A percentile compares a stretch with the other conserved stretches of the same genome.
phyloP scores from a whole-genome alignment of 2,888 invertebrate genomes.

The Dichetophora obliterata region DNA sequence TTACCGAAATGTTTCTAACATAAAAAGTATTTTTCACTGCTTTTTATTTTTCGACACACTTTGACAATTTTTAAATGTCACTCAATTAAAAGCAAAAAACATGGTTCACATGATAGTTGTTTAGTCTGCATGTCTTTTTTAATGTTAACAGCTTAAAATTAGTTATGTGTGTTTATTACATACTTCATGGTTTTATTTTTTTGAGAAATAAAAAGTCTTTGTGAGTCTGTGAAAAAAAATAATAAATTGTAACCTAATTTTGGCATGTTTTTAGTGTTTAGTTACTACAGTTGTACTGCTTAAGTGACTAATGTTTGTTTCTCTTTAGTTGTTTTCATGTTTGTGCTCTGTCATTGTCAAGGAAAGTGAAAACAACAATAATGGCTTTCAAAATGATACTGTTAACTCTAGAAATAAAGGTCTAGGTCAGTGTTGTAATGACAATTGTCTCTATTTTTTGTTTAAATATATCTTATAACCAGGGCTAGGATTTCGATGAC shows the following conservation, averaged over 20 bases:
- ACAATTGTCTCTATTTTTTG: no score
- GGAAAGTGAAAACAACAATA: not conserved
- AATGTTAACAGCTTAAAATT: not conserved
- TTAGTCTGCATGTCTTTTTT: not conserved
- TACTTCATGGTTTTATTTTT: not conserved
- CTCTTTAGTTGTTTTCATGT: not conserved
- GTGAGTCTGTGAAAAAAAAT: not conserved
- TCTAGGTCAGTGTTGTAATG: not conserved
- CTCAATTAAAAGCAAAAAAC: slow-evolving; percentile 19
- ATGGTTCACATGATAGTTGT: not conserved
- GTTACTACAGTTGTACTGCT: not conserved
- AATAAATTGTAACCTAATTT: not conserved
- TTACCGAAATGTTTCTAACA: not conserved
- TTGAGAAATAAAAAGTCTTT: not conserved
- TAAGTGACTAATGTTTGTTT: no score
- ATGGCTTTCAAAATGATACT: not conserved
- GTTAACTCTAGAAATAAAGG: not conserved
- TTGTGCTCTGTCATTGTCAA: slow-evolving; percentile 1
- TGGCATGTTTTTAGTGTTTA: not conserved
- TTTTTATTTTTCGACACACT: not conserved
- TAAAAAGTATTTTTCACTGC: not conserved
- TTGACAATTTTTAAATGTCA: slow-evolving; percentile 29
- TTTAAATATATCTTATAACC: no score
- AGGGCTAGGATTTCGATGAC: no score
- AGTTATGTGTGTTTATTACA: not conserved